Base-by-base conservation (phyloP, 1,140 invertebrate species). In the Drosophila sucinea region DNA sequence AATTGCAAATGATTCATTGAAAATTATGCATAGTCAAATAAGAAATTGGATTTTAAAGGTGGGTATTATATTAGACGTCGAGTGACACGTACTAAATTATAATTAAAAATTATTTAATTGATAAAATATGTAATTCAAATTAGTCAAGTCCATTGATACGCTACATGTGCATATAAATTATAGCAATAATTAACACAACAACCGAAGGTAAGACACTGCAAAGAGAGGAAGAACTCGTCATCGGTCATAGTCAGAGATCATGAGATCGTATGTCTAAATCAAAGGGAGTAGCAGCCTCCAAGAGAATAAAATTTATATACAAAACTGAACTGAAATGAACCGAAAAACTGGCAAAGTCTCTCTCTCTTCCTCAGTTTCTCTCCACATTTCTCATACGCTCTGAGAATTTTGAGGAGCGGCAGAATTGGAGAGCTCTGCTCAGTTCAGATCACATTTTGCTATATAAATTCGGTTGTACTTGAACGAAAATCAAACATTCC, bases 401-500 rank as follows among this genome's bases (percentile, higher is more conserved):
- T 47, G 79, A 87, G 68, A 82, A 83, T 82, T 70, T 77, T 70
- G 73, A 68, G 65, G 67, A 69, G 47, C 71, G 70, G 65, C 69
- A 61, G 66, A 60, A 64, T 41, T 65, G 63, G 67, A 74, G 65
- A 58, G 67, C 71, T 64, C 74, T 63, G 58, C 75, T 51, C 75
- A 57, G 65, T 69, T 67, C 63, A 75, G 84, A 73, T 81, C 79
- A 67, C 74, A 89, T 47, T 83, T 87, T 87, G 81, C 80, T 83
- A 91, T 91, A 91, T 91, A 91, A 91, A 89, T 79, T 67, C 63
- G 44, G 81, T 62, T 74, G 79, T 78, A 70, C 63, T 67, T 71
- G 73, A 89, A 66, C 81, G 66, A 66, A 72, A 79, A 70, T 57
- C 90, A 91, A 85, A 83, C 90, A 91, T 85, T 91, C 90, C 90